Conservation (phyloP, 2,888 invertebrate genomes). For the Brachynemurus nebulosus region DNA sequence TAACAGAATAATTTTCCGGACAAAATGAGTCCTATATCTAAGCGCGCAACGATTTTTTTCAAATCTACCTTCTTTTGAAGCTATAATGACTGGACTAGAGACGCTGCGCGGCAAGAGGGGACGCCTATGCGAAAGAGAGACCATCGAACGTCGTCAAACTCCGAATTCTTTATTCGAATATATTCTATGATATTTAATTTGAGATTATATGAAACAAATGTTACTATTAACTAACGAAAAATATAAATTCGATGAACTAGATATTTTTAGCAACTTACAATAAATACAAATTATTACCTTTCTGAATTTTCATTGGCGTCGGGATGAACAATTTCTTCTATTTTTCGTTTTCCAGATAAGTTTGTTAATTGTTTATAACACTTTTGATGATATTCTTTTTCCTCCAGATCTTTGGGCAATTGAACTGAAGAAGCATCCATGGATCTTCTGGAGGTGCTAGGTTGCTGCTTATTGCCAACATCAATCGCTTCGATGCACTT, state of each 20-base stretch:
- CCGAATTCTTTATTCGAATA: neutral
- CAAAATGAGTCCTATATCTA: too few species aligned
- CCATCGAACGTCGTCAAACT: neutral
- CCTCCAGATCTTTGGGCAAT: neutral
- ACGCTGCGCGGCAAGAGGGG: too few species aligned
- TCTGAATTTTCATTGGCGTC: neutral
- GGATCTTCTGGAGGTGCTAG: conserved; percentile 1
- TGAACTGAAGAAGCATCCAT: neutral
- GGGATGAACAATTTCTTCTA: conserved; percentile 1
- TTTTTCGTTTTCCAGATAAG: conserved; percentile 1
- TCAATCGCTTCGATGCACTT: conserved; percentile 1
- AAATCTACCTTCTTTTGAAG: too few species aligned
- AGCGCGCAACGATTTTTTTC: too few species aligned
- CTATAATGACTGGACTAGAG: too few species aligned
- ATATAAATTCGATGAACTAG: neutral
- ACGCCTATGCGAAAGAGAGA: too few species aligned
- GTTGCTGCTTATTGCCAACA: neutral
- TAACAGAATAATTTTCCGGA: too few species aligned
- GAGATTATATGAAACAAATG: neutral
- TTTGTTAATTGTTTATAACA: neutral
- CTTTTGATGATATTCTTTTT: neutral
- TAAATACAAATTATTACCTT: neutral
- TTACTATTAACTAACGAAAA: neutral
- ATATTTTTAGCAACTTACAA: neutral
- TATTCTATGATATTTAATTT: neutral